Evolutionary conservation across 2,888 invertebrate species (phyloP), one percentile per base, ranked within the genome.

Genomic region (Pristionchus arcanus): DNA sequence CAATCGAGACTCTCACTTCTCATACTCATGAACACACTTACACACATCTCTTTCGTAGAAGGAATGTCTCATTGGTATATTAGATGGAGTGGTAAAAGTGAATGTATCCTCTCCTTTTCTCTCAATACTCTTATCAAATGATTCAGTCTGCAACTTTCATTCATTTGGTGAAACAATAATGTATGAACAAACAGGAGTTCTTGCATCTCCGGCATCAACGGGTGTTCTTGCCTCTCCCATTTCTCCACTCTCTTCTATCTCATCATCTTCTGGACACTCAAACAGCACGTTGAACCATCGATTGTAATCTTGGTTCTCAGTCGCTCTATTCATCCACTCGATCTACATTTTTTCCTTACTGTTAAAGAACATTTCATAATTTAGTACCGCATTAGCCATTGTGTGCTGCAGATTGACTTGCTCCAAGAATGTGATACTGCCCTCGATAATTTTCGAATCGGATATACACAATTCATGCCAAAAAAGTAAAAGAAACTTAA

Each of bases 381-480:
- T 5, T 68, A 1, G 11, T 37, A 74, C 74, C 9, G 77, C 77
- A 21, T 77, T 21, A 25, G 49, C 77, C 77, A 77, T 77, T 42
- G 77, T 77, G 77, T 25, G 31, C 77, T 77, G 42, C 42, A 77
- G 77, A 77, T 77, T 25, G 16, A 77, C 77, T 77, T 42, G 37
- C 25, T 77, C 42, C 77, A 77, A 42, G 42, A 77, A 42, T 42
- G 2, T 3, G 77, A 77, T 77, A 34, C 77, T 77, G 7, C 42
- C 13, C 21, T 77, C 77, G 13, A 77, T 77, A 19, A 42, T 77
- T 21, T 77, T 77, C 21, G 42, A 25, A 25, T 77, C 77, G 31
- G 77, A 77, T 21, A 77, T 77, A 21, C 77, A 77, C 11, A 77
- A 21, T 77, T 77, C 77, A 31, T 77, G 77, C 77, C 77, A 77